Base-by-base conservation (phyloP, 2,113 vertebrate genomes). In the Leptosomus discolor region DNA sequence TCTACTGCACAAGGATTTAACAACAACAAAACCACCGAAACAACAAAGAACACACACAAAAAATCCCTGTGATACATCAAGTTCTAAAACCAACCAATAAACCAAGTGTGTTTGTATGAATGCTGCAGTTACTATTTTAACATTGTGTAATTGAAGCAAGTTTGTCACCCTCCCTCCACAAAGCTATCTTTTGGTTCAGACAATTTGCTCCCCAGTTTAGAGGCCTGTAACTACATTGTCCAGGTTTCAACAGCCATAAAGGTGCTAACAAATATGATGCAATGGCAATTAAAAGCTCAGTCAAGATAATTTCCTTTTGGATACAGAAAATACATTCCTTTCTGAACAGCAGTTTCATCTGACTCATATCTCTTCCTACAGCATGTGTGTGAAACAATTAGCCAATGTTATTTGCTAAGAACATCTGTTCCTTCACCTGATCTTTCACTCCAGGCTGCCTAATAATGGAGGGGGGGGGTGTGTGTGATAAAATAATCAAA, bases 321-420 rank as follows among this genome's bases (percentile, higher is more conserved):
- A 80, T 60, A 68, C 84, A 64, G 86, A 71, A 91, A 76, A 87
- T 1, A 41, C 85, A 88, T 88, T 93, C 88, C 85, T 84, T 88
- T 94, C 88, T 58, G 51, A 88, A 80, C 17, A 84, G 56, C 68
- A 91, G 71, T 86, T 94, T 80, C 37, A 83, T 73, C 77, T 96
- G 90, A 96, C 85, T 97, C 88, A 69, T 48, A 75, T 71, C 88
- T 86, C 75, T 51, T 95, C 88, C 51, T 48, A 70, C 8, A 61
- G 63, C 63, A 83, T 14, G 2, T 12, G 13, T 61, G 32, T 17
- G 8, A 65, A 90, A 91, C 53, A 92, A 93, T 60, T 63, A 86
- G 75, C n/a, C 37, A 60, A 45, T 37, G 36, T 39, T 54, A 67
- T 24, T 92, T 81, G 32, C 41, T 91, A 92, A 74, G 20, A 79